phyloP scores from a whole-genome alignment of 2,113 vertebrate species.

The Phrynosoma blainvillii region DNA sequence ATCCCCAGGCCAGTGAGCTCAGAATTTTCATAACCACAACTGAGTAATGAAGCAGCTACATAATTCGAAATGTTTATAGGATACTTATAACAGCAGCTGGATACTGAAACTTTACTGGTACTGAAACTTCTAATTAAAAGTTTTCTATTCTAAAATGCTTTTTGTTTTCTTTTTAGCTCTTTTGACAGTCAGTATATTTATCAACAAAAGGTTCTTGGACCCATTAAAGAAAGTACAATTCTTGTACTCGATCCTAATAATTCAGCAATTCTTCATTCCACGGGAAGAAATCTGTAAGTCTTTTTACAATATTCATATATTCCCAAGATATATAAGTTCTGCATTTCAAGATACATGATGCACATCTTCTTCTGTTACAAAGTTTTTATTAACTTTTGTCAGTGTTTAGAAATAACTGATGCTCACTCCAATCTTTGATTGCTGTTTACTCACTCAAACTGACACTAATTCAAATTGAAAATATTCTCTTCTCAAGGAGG shows the following conservation, averaged over 20 bases:
- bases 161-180: conserved; percentile 77
- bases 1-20: not conserved
- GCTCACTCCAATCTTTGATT: not conserved
- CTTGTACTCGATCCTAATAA: conserved; percentile 85
- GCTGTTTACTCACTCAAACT: not conserved
- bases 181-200: conserved; percentile 87
- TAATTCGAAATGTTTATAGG: not conserved
- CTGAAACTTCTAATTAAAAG: conserved; percentile 29
- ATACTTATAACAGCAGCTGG: no score
- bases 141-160: conserved; percentile 53
- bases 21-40: not conserved
- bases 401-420: not conserved
- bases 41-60: not conserved
- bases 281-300: conserved; percentile 90
- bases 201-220: conserved; percentile 88
- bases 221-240: conserved; percentile 92
- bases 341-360: not conserved
- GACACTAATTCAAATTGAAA: not conserved
- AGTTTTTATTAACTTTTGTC: not conserved
- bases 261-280: conserved; percentile 84
- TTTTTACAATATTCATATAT: not conserved
- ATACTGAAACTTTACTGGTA: not conserved
- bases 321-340: not conserved
- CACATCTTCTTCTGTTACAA: not conserved
- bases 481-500: not conserved